Conservation (phyloP, 2,888 invertebrate genomes). For the Netelia fuscicornis region DNA sequence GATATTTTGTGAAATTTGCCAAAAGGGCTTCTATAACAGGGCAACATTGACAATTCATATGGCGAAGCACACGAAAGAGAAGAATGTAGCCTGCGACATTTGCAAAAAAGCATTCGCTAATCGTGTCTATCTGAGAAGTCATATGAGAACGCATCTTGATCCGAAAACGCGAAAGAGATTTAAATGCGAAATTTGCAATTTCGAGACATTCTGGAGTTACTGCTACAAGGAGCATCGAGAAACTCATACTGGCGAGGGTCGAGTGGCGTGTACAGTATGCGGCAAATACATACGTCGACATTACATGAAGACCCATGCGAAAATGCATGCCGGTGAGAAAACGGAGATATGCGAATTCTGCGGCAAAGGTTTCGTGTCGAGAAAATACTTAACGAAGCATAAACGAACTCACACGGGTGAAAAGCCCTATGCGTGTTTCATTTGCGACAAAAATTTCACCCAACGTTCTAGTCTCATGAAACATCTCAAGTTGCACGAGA, state of each 20-base stretch:
- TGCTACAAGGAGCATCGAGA: constrained; percentile 84
- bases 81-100: constrained; percentile 75
- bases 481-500: constrained; percentile 77
- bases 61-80: constrained; percentile 78
- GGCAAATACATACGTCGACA: constrained; percentile 81
- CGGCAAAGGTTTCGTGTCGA: constrained; percentile 77
- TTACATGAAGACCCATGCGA: constrained; percentile 77
- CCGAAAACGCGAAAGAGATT: constrained; percentile 85
- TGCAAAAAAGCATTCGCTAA: constrained; percentile 86
- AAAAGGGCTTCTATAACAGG: constrained; percentile 81
- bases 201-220: constrained; percentile 83
- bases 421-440: constrained; percentile 78
- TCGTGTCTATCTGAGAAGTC: constrained; percentile 85
- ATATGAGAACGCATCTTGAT: constrained; percentile 80
- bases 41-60: constrained; percentile 80
- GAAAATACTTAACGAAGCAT: constrained; percentile 78
- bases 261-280: constrained; percentile 82
- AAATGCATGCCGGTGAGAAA: constrained; percentile 79
- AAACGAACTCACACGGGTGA: constrained; percentile 78
- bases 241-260: constrained; percentile 83
- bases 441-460: constrained; percentile 81
- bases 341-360: constrained; percentile 80
- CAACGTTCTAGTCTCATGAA: constrained; percentile 80
- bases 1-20: constrained; percentile 81
- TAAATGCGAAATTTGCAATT: constrained; percentile 85